Base-by-base conservation (phyloP, 2,888 invertebrate species). In the Drosophila mettleri region DNA sequence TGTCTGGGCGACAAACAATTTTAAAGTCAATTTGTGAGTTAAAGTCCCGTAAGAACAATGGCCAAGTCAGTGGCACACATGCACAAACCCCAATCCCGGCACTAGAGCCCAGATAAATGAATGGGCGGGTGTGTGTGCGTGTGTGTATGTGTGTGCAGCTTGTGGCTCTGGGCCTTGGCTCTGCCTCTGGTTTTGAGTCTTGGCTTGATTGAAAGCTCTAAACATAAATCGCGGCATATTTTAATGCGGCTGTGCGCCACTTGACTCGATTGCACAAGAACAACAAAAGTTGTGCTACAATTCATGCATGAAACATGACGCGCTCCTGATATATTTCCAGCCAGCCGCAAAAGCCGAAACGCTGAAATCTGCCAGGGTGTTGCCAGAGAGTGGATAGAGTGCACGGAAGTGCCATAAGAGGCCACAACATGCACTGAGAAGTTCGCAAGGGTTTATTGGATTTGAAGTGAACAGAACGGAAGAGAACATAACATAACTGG, bases 281-380 rank as follows among this genome's bases (percentile, higher is more conserved):
- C 84, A 80, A 86, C 84, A 80, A 80, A 81, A 79, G 78, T 84
- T 84, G 73, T 79, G 86, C 86, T 67, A 80, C 84, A 81, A 84
- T 86, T 86, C 86, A 84, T 84, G 84, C 82, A 75, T 86, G 81
- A 86, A 86, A 84, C 78, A 80, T 84, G 84, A 71, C 86, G 67
- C 54, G 52, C 53, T 70, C 64, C 66, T 67, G 57, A 62, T 54
- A 69, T 52, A 22, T 10, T 33, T 60, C 31, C 38, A 39, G 49
- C 58, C 43, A 52, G 52, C 60, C 65, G 45, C 73, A 74, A 43
- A 31, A 55, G 33, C 46, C 59, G 38, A 45, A 45, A 52, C 27
- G 65, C 20, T 29, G 38, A 52, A 36, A 52, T 52, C 52, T 39
- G 52, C 27, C 38, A 12, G 38, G 38, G 38, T 39, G 38, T 38